These are phyloP conservation scores for Mustela nigripes DNA, from an alignment of 2,113 vertebrate species.

Conservation along the genomic window DNA sequence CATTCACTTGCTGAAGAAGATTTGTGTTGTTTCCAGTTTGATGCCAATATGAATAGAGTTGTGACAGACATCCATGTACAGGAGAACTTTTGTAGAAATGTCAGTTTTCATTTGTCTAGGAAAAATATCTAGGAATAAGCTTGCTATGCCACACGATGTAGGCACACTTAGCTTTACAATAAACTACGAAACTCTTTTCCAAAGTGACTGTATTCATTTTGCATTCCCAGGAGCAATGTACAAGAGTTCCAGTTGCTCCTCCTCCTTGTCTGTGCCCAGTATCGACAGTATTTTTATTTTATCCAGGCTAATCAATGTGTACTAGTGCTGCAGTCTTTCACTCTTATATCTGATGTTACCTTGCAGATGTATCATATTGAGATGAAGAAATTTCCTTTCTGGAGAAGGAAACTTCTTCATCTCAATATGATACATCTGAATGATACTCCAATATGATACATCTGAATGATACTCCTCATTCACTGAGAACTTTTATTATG, in stretches of 20 bases:
- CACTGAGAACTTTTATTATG: neutral
- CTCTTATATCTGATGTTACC: neutral
- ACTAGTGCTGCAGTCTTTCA: neutral
- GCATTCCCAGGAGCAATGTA: neutral
- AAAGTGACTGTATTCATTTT: neutral
- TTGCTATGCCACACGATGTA: neutral
- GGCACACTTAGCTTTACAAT: neutral
- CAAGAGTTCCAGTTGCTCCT: neutral
- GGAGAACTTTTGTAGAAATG: neutral
- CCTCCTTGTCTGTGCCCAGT: neutral
- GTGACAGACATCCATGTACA: neutral
- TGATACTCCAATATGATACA: neutral
- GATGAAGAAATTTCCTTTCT: neutral
- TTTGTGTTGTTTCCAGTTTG: neutral
- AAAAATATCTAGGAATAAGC: neutral
- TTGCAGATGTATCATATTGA: neutral
- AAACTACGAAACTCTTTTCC: neutral
- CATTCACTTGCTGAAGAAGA: neutral
- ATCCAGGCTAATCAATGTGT: neutral
- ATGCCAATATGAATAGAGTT: neutral
- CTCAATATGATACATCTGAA: too few relatives aligned
- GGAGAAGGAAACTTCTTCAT: too few relatives aligned
- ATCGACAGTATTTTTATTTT: neutral
- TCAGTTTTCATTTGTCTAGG: neutral
- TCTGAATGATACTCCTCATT: neutral